Base-by-base conservation (phyloP, 2,888 invertebrate genomes). In the Adelphocoris suturalis region DNA sequence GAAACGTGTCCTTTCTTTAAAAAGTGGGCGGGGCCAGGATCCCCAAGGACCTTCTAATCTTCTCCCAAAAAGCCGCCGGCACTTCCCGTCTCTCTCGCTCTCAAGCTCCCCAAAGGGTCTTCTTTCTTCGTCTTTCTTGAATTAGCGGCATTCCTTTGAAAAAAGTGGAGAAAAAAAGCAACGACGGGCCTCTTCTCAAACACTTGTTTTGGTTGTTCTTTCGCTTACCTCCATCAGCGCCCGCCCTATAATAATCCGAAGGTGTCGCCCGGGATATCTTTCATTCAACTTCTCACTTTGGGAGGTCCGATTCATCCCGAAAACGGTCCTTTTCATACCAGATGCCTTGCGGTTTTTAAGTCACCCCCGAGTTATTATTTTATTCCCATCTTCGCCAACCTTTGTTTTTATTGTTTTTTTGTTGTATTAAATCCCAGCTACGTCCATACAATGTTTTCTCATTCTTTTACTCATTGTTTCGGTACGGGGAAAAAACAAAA, bases 231-330 rank as follows among this genome's bases (percentile, higher is more conserved):
- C 52, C 52, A 23, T 82, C 47, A 55, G 23, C 61, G 86, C 68
- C 86, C 86, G 86, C 86, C 89, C 81, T 89, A 28, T 89, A 89
- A 89, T 89, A 89, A 89, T 57, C 55, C 61, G 37, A 47, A 89
- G 89, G 89, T 89, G 89, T 89, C 89, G 89, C 89, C 61, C 46
- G 37, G 47, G 47, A 68, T 86, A 86, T 86, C 68, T 89, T 76
- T 89, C 89, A 89, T 89, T 89, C 89, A 89, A 80, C 89, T 89
- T 81, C 88, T 89, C 80, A 89, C 89, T 57, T 81, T 81, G 89
- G 89, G 89, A 82, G 89, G 89, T 89, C 89, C 89, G 61, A 86
- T 86, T 75, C 85, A 85, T 85, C 61, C 19, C 57, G 16, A 82
- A 82, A 52, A 46, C 55, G 82, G 19, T 46, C 2, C 78, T 80